Base-by-base conservation (phyloP, 2,888 invertebrate species). In the Iselma pallidipennis region DNA sequence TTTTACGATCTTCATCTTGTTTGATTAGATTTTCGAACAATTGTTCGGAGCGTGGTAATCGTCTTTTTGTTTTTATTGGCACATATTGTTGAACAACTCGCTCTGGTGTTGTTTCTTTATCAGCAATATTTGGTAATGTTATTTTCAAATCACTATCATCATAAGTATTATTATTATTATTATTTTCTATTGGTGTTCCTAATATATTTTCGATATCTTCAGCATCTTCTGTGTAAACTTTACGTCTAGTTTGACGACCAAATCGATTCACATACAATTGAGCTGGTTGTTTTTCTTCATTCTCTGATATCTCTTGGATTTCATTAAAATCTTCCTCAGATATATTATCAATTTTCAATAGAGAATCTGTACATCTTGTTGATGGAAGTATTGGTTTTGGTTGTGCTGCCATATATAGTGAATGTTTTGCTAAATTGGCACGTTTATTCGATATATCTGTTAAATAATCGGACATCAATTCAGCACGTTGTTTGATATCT, bases 171-270 rank as follows among this genome's bases (percentile, higher is more conserved):
- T 59, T 31, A 42, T 59, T 16, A 50, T 50, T 9, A 9, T 4
- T 4, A 19, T 10, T 4, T n/a, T n/a, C n/a, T n/a, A n/a, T n/a
- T n/a, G n/a, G n/a, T 48, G 23, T 14, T 26, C 52, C 45, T 12
- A 31, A 14, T 12, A 50, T 45, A 28, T 16, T 50, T n/a, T 55
- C 55, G n/a, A n/a, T n/a, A n/a, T 2, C 28, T 4, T 59, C 59
- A 6, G 3, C 4, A 9, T 54, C 49, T 55, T 59, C 59, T 12
- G 59, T 59, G n/a, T 59, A 59, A 21, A 50, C 45, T 55, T 59
- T 59, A 21, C 59, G 29, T 45, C 50, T 59, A 14, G 45, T n/a
- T 4, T 49, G 55, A 26, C 59, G 59, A 26, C 59, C 59, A 2
- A 55, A 23, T 19, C 59, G 59, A 49, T 50, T 37, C 7, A 37